Evolutionary conservation across 2,888 invertebrate genomes (phyloP), one percentile per base, ranked within the genome.

Genomic region (Rhopalosiphum nymphaeae): DNA sequence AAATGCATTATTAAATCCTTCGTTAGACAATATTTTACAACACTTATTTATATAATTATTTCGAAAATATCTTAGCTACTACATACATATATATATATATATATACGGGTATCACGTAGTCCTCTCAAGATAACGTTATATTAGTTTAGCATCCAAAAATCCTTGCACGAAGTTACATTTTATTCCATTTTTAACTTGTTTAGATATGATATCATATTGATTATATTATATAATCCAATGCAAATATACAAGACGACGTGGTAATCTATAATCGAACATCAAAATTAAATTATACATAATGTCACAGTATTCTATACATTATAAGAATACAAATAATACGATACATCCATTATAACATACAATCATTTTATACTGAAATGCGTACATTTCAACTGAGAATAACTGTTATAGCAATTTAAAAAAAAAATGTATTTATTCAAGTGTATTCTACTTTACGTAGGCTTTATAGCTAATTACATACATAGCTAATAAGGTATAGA

Each of bases 401-500:
- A 44, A 89, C 36, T 89, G 42, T 57, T 89, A 29, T 61, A 29
- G 29, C 57, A 57, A 57, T 89, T 16, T 57, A 57, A 89, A 57
- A 57, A 89, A 57, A 89, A 57, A 44, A 26, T 89, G 16, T 89
- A 89, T 89, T 89, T 89, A 89, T 57, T 57, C 89, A 89, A 57
- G 89, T 89, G 57, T 57, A 44, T 26, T 29, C 13, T 42, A 5
- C 26, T 42, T 26, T 29, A 42, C 29, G 56, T 57, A 13, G 13
- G 29, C 44, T 89, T 57, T 44, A 42, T 44, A 89, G 16, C 57
- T 7, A 57, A 89, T 89, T 89, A n/a, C 9, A 57, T 44, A 42
- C 16, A 3, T 13, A 26, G 26, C 2, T 11, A 42, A 89, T 11
- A 42, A 89, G 29, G 42, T 42, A 56, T 57, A 26, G 53, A 42